Conservation (phyloP, 2,113 vertebrate genomes). For the Hemicordylus capensis region DNA sequence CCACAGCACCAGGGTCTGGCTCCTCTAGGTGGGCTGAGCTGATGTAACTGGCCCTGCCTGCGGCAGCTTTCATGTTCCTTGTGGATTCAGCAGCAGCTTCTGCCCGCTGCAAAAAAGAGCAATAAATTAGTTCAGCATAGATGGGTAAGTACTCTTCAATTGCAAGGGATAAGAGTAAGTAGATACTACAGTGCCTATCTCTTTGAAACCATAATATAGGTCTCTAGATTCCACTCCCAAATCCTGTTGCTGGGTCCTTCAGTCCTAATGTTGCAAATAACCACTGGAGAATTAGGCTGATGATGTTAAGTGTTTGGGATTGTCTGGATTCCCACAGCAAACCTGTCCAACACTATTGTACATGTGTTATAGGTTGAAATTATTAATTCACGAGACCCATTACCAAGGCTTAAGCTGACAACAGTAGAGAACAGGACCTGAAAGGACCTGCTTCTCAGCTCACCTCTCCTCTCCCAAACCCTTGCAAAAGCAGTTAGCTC, state of each 20-base stretch:
- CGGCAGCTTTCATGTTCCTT: constrained; percentile 82
- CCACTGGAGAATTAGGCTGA: background rate
- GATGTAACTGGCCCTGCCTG: constrained; percentile 94
- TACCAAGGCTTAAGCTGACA: background rate
- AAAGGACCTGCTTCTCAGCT: background rate
- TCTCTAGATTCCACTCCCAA: background rate
- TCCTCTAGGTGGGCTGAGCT: constrained; percentile 78
- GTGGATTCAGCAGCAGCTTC: constrained; percentile 85
- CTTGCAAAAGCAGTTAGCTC: background rate
- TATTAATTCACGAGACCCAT: background rate
- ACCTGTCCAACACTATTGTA: background rate
- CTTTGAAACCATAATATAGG: background rate
- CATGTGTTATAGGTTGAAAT: background rate
- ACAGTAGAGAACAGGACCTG: background rate
- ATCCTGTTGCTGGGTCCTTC: background rate
- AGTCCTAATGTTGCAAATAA: background rate
- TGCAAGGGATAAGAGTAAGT: background rate
- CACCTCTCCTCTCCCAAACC: background rate
- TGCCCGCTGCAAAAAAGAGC: constrained; percentile 75
- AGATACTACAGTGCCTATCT: background rate
- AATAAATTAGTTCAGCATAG: background rate
- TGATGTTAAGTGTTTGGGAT: background rate
- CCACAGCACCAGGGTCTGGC: constrained; percentile 90
- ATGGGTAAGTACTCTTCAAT: accelerated
- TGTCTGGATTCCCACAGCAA: background rate